Conservation (phyloP, 2,888 invertebrate species). For the Myopa tessellatipennis region DNA sequence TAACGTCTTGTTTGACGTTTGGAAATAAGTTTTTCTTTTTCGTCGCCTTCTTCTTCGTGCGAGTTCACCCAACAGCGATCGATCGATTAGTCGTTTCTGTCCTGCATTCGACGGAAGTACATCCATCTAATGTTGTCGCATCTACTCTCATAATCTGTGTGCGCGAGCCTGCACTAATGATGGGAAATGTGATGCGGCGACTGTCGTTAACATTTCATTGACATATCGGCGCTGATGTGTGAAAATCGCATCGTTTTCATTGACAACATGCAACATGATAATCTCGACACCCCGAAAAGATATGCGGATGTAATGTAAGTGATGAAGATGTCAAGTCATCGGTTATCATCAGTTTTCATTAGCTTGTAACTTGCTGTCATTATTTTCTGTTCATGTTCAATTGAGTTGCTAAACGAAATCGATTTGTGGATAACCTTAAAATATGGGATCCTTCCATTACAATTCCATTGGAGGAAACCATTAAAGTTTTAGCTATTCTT, state of each 20-base stretch:
- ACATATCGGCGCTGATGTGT: slow-evolving; percentile 16
- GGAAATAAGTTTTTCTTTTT: not conserved
- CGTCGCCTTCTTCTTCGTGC: not conserved
- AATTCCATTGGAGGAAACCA: no score
- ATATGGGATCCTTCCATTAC: no score
- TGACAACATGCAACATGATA: not conserved
- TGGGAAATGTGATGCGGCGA: slow-evolving; percentile 25
- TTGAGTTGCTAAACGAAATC: not conserved
- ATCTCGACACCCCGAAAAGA: not conserved
- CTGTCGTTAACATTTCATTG: slow-evolving; percentile 20
- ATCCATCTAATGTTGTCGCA: no score
- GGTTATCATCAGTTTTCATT: not conserved
- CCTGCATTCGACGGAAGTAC: slow-evolving; percentile 27
- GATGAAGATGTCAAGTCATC: slow-evolving; percentile 8
- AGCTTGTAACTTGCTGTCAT: not conserved
- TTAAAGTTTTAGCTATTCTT: no score
- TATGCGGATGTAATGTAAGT: not conserved
- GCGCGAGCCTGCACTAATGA: slow-evolving; percentile 15
- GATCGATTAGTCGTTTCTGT: slow-evolving; percentile 22
- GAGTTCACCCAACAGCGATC: not conserved
- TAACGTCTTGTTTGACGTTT: not conserved
- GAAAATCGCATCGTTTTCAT: slow-evolving; percentile 24
- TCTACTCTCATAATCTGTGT: not conserved
- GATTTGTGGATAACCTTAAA: not conserved
- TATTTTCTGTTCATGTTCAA: not conserved